phyloP scores from a whole-genome alignment of 1,140 invertebrate genomes.

The Bombus terrestris region DNA sequence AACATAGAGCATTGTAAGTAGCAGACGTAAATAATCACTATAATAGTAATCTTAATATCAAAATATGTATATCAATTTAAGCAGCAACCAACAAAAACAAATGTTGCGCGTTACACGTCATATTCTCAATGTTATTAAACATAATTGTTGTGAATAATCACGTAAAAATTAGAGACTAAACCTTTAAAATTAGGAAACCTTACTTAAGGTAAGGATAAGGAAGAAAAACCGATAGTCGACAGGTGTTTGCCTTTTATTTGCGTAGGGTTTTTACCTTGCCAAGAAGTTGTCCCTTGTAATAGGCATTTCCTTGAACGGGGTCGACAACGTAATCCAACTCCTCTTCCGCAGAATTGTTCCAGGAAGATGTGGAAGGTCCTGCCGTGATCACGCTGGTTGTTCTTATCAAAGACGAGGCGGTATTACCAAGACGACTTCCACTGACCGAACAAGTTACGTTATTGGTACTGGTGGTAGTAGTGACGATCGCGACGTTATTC shows the following conservation, averaged over 20 bases:
- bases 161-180: not conserved
- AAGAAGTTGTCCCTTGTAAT: constrained; percentile 83
- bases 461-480: constrained; percentile 27
- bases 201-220: not conserved
- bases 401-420: constrained; percentile 37
- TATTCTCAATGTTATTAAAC: not conserved
- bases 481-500: constrained; percentile 17
- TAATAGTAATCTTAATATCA: constrained; percentile 5
- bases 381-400: constrained; percentile 47
- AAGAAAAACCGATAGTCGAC: not conserved
- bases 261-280: constrained; percentile 82
- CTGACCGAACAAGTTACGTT: constrained; percentile 52
- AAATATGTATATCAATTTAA: not conserved
- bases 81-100: not conserved
- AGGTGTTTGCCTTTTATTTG: not conserved
- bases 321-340: constrained; percentile 84
- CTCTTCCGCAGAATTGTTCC: constrained; percentile 74
- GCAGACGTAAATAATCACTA: not conserved
- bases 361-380: constrained; percentile 63
- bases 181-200: not conserved
- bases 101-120: not conserved
- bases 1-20: not conserved
- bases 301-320: constrained; percentile 81
- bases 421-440: constrained; percentile 46
- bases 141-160: not conserved